A percentile compares a stretch with the other conserved stretches of the same genome.
Conservation (phyloP, 1,140 invertebrate genomes). For the Leptinotarsa defecta region DNA sequence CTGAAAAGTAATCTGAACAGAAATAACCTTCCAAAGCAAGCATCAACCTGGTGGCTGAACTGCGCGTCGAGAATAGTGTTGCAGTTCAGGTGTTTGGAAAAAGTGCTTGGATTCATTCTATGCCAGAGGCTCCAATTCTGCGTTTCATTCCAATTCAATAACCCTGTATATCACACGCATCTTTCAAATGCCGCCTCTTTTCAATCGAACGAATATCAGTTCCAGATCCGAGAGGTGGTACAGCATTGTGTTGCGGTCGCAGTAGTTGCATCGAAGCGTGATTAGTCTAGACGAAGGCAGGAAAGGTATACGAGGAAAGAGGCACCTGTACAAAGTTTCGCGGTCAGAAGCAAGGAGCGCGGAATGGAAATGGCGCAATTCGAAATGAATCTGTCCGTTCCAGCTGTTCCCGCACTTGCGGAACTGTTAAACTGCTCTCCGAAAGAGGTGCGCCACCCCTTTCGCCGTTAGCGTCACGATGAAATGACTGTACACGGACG, state of each 20-base stretch:
- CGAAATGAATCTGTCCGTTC: constrained; percentile 56
- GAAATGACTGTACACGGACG: background rate
- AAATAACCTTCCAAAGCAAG: too few relatives aligned
- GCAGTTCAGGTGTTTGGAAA: too few relatives aligned
- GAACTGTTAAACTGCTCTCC: constrained; percentile 52
- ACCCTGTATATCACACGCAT: background rate
- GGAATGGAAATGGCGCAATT: constrained; percentile 54
- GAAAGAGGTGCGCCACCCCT: background rate
- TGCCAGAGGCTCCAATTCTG: too few relatives aligned
- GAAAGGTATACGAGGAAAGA: constrained; percentile 11
- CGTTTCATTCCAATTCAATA: too few relatives aligned
- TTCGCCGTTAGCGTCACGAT: background rate
- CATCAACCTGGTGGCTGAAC: too few relatives aligned
- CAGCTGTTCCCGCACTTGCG: constrained; percentile 54
- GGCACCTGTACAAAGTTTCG: constrained; percentile 32
- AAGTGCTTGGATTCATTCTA: too few relatives aligned
- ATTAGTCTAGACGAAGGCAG: background rate
- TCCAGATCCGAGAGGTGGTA: too few relatives aligned
- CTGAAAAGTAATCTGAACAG: too few relatives aligned
- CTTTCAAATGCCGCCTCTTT: background rate
- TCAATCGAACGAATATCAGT: too few relatives aligned
- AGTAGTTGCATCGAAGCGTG: background rate
- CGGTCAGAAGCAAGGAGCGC: constrained; percentile 52
- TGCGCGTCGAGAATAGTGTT: too few relatives aligned
- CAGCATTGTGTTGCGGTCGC: background rate